phyloP scores from a whole-genome alignment of 2,888 invertebrate genomes.

The Ophion obscuratus region DNA sequence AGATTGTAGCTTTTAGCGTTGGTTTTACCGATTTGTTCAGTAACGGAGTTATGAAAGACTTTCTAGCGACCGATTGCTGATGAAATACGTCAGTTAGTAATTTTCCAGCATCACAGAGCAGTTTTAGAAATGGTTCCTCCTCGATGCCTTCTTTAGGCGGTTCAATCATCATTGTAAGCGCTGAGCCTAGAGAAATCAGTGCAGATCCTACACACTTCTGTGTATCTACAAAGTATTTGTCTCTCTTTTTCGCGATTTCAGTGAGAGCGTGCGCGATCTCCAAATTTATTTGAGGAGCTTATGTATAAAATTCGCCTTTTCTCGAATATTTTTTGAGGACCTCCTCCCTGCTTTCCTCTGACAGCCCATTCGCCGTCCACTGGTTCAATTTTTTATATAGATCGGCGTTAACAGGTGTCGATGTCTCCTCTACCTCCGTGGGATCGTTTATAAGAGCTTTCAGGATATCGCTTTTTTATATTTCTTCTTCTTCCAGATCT shows the following conservation, averaged over 20 bases:
- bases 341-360: conserved; percentile 33
- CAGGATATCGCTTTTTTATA: conserved; percentile 18
- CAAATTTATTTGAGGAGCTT: conserved; percentile 41
- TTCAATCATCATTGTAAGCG: conserved; percentile 47
- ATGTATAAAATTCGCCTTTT: conserved; percentile 26
- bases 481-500: conserved; percentile 7
- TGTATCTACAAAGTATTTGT: conserved; percentile 46
- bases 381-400: conserved; percentile 49
- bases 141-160: conserved; percentile 44
- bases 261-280: conserved; percentile 16
- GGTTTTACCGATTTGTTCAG: too few relatives aligned
- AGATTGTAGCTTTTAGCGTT: too few relatives aligned
- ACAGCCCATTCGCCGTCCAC: conserved; percentile 36
- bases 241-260: conserved; percentile 45
- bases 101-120: conserved; percentile 54
- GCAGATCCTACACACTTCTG: conserved; percentile 51
- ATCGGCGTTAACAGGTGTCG: conserved; percentile 29
- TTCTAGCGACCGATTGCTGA: conserved; percentile 49
- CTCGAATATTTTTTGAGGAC: conserved; percentile 34
- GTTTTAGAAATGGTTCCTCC: conserved; percentile 32
- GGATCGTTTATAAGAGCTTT: conserved; percentile 32
- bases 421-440: conserved; percentile 26
- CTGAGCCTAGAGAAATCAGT: conserved; percentile 41
- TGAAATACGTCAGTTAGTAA: conserved; percentile 42
- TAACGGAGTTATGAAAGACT: too few relatives aligned